Conservation (phyloP, 2,113 vertebrate genomes). For the Sander lucioperca region DNA sequence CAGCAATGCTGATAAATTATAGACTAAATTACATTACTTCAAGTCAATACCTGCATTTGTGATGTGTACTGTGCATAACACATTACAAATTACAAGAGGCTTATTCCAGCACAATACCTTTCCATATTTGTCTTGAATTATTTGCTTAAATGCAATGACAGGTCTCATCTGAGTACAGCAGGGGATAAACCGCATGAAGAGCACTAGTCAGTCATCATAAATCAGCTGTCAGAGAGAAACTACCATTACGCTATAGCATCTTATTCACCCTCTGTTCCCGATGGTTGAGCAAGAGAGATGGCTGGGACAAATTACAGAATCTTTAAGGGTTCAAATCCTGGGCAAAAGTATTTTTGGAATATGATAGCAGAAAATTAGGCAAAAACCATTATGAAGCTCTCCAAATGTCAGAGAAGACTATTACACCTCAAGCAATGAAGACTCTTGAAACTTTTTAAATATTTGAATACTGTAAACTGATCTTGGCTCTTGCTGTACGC, state of each 20-base stretch:
- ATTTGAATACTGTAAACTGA: neutral
- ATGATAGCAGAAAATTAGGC: conserved; percentile 10
- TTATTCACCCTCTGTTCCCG: neutral
- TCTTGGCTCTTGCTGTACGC: neutral
- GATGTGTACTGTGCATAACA: neutral
- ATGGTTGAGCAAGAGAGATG: conserved; percentile 4
- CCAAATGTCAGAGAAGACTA: conserved; percentile 19
- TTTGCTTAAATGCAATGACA: neutral
- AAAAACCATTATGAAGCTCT: neutral
- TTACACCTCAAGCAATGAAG: neutral
- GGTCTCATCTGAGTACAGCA: conserved; percentile 20
- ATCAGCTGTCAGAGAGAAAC: conserved; percentile 30
- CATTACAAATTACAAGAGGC: neutral
- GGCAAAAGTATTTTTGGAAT: conserved; percentile 13
- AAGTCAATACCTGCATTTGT: neutral
- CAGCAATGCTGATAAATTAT: neutral
- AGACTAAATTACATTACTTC: neutral
- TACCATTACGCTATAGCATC: conserved; percentile 2
- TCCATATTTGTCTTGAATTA: conserved; percentile 20
- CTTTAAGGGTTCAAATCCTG: conserved; percentile 7
- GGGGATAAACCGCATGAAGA: conserved; percentile 31
- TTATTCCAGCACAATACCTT: neutral
- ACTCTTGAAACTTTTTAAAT: conserved; percentile 18
- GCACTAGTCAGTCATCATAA: conserved; percentile 39
- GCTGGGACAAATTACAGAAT: neutral